Evolutionary conservation across 2,113 vertebrate genomes (phyloP).

Genomic region (Notarius lentiginosus): DNA sequence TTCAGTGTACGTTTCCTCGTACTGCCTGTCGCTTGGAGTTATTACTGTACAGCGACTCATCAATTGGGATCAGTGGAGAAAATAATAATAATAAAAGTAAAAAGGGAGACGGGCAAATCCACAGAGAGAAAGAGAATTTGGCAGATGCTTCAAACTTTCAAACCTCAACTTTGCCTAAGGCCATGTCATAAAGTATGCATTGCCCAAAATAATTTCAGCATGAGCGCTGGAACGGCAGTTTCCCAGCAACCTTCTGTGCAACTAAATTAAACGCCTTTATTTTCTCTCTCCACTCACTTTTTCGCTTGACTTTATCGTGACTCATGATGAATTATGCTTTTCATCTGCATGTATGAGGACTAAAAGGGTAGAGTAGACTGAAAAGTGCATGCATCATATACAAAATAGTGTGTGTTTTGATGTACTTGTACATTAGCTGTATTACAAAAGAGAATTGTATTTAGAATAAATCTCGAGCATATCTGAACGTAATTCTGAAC

Average conservation of each 20-base stretch:
- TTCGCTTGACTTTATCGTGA: neutral
- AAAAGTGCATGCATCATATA: neutral
- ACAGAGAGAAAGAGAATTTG: conserved; percentile 15
- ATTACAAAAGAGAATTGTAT: neutral
- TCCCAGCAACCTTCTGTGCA: conserved; percentile 32
- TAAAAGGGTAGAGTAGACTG: neutral
- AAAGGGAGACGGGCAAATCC: neutral
- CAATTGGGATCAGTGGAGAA: neutral
- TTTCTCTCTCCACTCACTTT: neutral
- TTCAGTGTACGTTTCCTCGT: neutral
- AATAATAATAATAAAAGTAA: conserved; percentile 17
- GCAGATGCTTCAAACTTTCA: conserved; percentile 21
- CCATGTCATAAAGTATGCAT: conserved; percentile 43
- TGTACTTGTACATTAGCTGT: neutral
- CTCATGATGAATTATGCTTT: conserved; percentile 34
- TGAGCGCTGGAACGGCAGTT: conserved; percentile 19
- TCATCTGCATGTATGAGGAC: neutral
- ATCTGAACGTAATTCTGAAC: neutral
- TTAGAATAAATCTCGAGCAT: neutral
- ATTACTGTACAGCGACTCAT: neutral
- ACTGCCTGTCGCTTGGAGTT: conserved; percentile 5
- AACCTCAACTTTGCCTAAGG: conserved; percentile 28
- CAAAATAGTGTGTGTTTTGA: neutral
- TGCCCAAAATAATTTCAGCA: conserved; percentile 33
- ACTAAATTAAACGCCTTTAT: conserved; percentile 40